Evolutionary conservation across 2,888 invertebrate genomes (phyloP).

Genomic region (Cerastis leucographa): DNA sequence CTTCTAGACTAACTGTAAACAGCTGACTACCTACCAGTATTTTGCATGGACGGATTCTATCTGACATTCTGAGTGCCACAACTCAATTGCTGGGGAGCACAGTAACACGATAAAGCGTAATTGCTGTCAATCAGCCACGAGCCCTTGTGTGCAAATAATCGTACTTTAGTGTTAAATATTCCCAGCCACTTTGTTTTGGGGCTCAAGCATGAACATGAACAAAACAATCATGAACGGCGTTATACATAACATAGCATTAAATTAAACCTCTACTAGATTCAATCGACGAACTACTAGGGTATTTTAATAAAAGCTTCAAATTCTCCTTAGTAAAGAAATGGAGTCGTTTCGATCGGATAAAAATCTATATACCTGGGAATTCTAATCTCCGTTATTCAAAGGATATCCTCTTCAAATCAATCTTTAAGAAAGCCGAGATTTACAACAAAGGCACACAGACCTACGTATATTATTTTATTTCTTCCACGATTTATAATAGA

Average conservation of each 20-base stretch:
- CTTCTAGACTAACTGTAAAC: too few species aligned
- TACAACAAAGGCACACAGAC: slow-evolving; percentile 11
- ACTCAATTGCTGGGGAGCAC: too few species aligned
- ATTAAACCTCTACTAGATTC: neutral
- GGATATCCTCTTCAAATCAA: slow-evolving; percentile 45
- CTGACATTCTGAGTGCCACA: too few species aligned
- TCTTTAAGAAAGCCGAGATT: slow-evolving; percentile 53
- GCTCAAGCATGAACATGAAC: too few species aligned
- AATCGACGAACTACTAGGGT: neutral
- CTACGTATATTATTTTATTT: slow-evolving; percentile 39
- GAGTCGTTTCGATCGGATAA: slow-evolving; percentile 23
- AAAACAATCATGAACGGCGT: neutral
- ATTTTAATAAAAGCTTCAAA: slow-evolving; percentile 8
- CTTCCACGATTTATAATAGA: slow-evolving; percentile 40
- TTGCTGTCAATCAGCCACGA: too few species aligned
- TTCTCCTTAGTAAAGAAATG: slow-evolving; percentile 19
- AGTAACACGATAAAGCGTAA: too few species aligned
- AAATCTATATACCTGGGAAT: slow-evolving; percentile 34
- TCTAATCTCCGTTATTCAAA: slow-evolving; percentile 54
- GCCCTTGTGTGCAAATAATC: too few species aligned
- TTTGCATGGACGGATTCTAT: too few species aligned
- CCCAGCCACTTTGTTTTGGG: too few species aligned
- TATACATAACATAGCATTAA: too few species aligned
- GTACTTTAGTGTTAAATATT: too few species aligned
- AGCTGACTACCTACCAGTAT: too few species aligned